Conservation (phyloP, 2,113 vertebrate species). For the Fregetta grallaria region DNA sequence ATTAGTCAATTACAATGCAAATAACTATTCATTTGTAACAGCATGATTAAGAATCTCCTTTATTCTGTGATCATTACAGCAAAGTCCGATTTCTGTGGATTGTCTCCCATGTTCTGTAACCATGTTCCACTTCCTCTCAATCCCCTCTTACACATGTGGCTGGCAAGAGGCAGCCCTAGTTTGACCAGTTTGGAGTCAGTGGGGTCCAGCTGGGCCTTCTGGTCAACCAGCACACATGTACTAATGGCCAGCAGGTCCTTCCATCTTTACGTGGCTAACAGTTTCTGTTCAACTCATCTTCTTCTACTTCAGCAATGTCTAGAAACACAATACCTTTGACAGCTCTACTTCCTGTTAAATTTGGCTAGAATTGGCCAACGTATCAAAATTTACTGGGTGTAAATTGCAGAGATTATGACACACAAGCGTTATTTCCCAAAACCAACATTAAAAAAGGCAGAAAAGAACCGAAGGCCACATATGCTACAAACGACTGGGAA, state of each 20-base stretch:
- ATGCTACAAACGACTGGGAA: background rate
- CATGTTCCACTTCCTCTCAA: background rate
- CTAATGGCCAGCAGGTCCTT: background rate
- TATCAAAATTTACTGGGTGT: background rate
- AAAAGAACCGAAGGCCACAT: background rate
- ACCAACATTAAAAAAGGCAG: background rate
- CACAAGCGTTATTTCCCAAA: background rate
- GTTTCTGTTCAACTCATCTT: background rate
- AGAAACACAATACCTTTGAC: background rate
- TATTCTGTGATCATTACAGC: background rate
- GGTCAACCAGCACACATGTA: background rate
- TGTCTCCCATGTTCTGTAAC: background rate
- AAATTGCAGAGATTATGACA: background rate
- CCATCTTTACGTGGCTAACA: background rate
- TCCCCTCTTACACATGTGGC: background rate
- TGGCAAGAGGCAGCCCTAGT: background rate
- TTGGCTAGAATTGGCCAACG: background rate
- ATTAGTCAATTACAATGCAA: background rate
- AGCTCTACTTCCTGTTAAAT: background rate
- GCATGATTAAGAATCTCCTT: background rate
- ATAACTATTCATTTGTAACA: background rate
- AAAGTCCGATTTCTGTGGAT: background rate
- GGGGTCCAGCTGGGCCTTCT: background rate
- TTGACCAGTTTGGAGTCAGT: too few species aligned
- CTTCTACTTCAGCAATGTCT: background rate